Conservation (phyloP, 1,140 invertebrate genomes). For the Dinothrombium tinctorium region DNA sequence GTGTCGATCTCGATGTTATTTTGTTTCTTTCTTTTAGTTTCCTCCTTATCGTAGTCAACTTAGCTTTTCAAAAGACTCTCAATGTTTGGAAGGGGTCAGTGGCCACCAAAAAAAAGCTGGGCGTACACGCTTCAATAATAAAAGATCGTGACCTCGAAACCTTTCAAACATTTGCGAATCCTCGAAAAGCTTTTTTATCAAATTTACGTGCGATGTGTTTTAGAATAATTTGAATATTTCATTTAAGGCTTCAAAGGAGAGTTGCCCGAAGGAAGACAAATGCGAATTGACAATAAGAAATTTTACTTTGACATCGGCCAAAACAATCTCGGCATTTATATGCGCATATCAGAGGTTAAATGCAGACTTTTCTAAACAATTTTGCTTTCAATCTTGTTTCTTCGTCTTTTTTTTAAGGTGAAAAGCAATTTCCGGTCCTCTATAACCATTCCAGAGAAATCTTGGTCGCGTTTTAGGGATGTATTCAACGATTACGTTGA, state of each 20-base stretch:
- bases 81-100: too few relatives aligned
- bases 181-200: too few relatives aligned
- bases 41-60: too few relatives aligned
- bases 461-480: conserved; percentile 84
- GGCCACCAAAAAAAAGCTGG: too few relatives aligned
- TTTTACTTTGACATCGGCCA: conserved; percentile 99
- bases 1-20: too few relatives aligned
- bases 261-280: conserved; percentile 57
- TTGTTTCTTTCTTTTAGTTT: too few relatives aligned
- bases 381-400: neutral
- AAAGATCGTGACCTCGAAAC: too few relatives aligned
- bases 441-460: conserved; percentile 91
- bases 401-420: conserved; percentile 48
- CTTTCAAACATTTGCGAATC: too few relatives aligned
- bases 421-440: conserved; percentile 92
- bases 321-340: conserved; percentile 92
- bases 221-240: too few relatives aligned
- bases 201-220: too few relatives aligned
- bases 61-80: too few relatives aligned
- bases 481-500: conserved; percentile 85
- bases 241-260: conserved; percentile 26
- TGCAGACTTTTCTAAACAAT: neutral
- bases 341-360: conserved; percentile 88
- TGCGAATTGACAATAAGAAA: conserved; percentile 96
- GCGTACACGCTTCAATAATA: too few relatives aligned